These are phyloP conservation scores for Setophaga kirtlandii DNA, from an alignment of 2,113 vertebrate species.

Conservation along the genomic window DNA sequence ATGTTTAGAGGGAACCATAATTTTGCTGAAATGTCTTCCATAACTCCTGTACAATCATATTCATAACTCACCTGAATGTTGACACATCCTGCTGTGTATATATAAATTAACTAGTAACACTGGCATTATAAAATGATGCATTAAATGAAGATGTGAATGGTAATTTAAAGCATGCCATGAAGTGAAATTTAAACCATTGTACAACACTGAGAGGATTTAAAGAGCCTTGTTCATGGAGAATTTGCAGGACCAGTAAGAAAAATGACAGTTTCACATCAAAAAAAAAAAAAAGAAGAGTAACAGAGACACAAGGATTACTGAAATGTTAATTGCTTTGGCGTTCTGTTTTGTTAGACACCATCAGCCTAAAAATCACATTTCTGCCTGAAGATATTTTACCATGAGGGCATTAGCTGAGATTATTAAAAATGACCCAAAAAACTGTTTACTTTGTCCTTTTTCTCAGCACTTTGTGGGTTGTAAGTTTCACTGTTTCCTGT, in stretches of 20 bases:
- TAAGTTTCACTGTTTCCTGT: constrained; percentile 63
- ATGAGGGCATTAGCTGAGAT: neutral
- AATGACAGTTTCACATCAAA: constrained; percentile 55
- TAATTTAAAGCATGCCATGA: constrained; percentile 65
- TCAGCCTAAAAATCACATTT: constrained; percentile 51
- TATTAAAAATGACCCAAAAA: neutral
- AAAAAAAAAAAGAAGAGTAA: neutral
- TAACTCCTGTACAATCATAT: constrained; percentile 58
- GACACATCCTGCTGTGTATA: constrained; percentile 60
- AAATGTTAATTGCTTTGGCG: constrained; percentile 55
- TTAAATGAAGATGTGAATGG: constrained; percentile 67
- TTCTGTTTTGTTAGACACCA: constrained; percentile 47
- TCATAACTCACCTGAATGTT: constrained; percentile 72
- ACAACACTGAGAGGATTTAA: constrained; percentile 33
- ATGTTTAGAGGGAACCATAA: constrained; percentile 67
- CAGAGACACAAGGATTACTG: constrained; percentile 1
- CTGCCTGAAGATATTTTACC: constrained; percentile 6
- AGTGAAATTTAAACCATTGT: constrained; percentile 69
- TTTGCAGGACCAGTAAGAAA: constrained; percentile 49
- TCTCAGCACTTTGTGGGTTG: constrained; percentile 47
- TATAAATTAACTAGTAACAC: constrained; percentile 68
- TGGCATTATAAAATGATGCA: constrained; percentile 70
- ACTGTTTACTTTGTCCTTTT: constrained; percentile 48
- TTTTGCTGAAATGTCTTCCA: constrained; percentile 71
- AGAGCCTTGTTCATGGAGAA: constrained; percentile 15